These are phyloP conservation scores for Phortica variegata DNA, from an alignment of 1,140 invertebrate species.

Conservation along the genomic window DNA sequence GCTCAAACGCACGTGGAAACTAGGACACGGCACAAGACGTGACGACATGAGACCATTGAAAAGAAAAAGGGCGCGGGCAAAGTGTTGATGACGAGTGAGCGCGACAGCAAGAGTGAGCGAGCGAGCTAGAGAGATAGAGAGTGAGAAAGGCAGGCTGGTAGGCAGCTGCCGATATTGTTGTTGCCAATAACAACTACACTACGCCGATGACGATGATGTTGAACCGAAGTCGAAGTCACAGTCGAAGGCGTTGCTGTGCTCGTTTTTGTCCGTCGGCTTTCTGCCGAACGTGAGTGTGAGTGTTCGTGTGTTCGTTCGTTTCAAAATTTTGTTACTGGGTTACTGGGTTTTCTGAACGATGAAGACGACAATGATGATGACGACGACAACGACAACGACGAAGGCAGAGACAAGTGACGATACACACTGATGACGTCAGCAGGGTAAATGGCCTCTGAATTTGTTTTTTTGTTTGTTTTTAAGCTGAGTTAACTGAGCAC, in stretches of 20 bases:
- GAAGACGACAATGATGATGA: conserved; percentile 5
- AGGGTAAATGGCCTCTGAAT: conserved; percentile 51
- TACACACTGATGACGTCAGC: conserved; percentile 47
- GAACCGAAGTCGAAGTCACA: conserved; percentile 9
- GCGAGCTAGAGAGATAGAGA: neutral
- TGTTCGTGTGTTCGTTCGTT: no score
- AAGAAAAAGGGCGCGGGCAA: conserved; percentile 11
- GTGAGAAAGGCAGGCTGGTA: neutral
- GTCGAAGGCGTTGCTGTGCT: neutral
- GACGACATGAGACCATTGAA: no score
- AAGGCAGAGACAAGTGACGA: neutral
- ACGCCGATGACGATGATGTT: conserved; percentile 11
- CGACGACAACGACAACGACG: neutral
- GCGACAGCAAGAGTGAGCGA: neutral
- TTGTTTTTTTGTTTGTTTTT: conserved; percentile 20
- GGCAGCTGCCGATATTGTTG: conserved; percentile 28
- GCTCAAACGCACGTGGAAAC: conserved; percentile 8
- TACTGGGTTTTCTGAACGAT: neutral
- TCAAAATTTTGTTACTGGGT: neutral
- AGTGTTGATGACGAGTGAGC: conserved; percentile 1
- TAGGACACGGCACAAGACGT: conserved; percentile 23
- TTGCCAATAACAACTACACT: neutral
- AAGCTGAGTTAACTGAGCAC: no score
- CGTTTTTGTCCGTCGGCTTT: neutral
- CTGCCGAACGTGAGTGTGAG: no score